These are phyloP conservation scores for Drosophila nigritarsus DNA, from an alignment of 2,888 invertebrate species.

Conservation along the genomic window DNA sequence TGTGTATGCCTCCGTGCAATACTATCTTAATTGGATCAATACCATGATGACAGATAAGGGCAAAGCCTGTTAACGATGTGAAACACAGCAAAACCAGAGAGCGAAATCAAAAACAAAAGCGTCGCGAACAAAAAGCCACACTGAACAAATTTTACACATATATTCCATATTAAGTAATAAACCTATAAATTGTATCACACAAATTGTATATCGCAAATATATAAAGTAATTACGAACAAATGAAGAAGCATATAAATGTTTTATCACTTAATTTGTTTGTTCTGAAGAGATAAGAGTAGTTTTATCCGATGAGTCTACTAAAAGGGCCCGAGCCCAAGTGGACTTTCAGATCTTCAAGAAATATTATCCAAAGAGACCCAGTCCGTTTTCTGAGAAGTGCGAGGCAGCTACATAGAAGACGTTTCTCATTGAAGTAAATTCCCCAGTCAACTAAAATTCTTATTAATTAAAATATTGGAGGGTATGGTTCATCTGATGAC, in stretches of 20 bases:
- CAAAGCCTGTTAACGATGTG: constrained; percentile 49
- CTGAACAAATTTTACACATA: constrained; percentile 38
- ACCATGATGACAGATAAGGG: constrained; percentile 56
- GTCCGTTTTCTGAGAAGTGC: not conserved
- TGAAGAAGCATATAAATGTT: constrained; percentile 22
- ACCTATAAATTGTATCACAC: constrained; percentile 42
- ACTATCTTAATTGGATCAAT: constrained; percentile 81
- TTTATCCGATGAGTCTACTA: not conserved
- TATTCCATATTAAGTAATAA: constrained; percentile 23
- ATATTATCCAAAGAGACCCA: not conserved
- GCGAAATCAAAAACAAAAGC: constrained; percentile 24
- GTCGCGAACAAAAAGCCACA: constrained; percentile 31
- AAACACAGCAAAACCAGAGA: constrained; percentile 18
- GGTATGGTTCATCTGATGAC: constrained; percentile 8
- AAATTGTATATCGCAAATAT: constrained; percentile 44
- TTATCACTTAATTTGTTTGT: constrained; percentile 41
- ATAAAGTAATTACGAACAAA: constrained; percentile 44
- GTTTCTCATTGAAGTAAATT: not conserved
- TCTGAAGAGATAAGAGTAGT: not conserved
- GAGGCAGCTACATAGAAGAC: not conserved
- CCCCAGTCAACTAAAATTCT: not conserved
- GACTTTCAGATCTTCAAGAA: not conserved
- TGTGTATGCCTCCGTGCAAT: constrained; percentile 81
- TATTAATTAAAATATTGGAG: not conserved
- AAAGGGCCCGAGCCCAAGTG: not conserved